Percentiles rank a stretch among this genome's conserved stretches.
These are phyloP conservation scores for Acestrorhynchus altus DNA, from an alignment of 2,797 vertebrate species.

Conservation along the genomic window DNA sequence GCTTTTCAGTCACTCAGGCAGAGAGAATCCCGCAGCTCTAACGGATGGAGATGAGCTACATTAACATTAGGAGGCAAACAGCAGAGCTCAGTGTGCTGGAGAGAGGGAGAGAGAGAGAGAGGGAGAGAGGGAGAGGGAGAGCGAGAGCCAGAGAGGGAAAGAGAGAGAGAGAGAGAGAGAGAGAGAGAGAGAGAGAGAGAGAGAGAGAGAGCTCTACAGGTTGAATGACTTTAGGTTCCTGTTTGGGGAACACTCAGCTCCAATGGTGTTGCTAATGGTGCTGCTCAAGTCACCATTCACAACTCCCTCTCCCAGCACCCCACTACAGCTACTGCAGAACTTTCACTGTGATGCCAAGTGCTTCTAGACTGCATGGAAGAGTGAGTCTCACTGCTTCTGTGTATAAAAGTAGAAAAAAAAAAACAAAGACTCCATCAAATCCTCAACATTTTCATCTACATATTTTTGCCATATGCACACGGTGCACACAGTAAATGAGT, in stretches of 20 bases:
- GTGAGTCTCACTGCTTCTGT: not conserved
- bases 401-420: not conserved
- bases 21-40: slow-evolving; percentile 34
- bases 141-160: slow-evolving; percentile 11
- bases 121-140: slow-evolving; percentile 28
- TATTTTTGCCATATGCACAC: too few relatives aligned
- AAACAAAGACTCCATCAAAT: not conserved
- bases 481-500: too few relatives aligned
- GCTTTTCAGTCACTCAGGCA: slow-evolving; percentile 34
- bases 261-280: slow-evolving; percentile 32
- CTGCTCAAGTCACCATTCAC: slow-evolving; percentile 12
- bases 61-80: slow-evolving; percentile 57
- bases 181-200: slow-evolving; percentile 32
- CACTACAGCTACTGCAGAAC: not conserved
- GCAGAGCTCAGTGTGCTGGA: slow-evolving; percentile 22
- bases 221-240: slow-evolving; percentile 26
- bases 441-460: not conserved
- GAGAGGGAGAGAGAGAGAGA: slow-evolving; percentile 17
- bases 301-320: slow-evolving; percentile 13
- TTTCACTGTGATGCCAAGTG: not conserved
- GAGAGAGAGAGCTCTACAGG: slow-evolving; percentile 30
- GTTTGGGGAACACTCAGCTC: slow-evolving; percentile 21
- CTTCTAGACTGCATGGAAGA: not conserved
- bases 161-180: slow-evolving; percentile 18
- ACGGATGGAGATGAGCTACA: slow-evolving; percentile 62